Evolutionary conservation across 2,113 vertebrate genomes (phyloP), one percentile per base, ranked within the genome.

Genomic region (Orthonyx spaldingii): DNA sequence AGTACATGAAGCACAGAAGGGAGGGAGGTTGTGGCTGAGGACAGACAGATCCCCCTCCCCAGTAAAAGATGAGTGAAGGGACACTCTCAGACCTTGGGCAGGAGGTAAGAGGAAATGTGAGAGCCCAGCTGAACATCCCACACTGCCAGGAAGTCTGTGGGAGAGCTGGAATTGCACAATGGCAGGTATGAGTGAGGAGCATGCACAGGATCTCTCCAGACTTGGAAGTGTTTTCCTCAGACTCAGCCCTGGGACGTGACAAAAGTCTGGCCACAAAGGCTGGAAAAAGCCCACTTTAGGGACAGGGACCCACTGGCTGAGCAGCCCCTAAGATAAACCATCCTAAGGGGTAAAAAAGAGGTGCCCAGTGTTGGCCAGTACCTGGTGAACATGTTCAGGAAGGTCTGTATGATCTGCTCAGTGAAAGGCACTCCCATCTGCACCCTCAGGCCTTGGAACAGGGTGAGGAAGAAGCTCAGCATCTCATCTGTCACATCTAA

Each of bases 361-460:
- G 47, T 10, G 22, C n/a, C 3, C 14, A 71, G 5, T 5, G 10
- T 0, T 9, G n/a, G 37, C 11, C 78, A 75, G 49, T 97, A 99
- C 99, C 99, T 99, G 96, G 99, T 99, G 97, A 99, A 99, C 99
- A 99, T 99, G 96, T 99, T 99, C 88, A 99, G 98, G 97, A 99
- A 99, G 69, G 99, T 99, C 97, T 99, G 99, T 91, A 99, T 99
- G 94, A 99, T 99, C 96, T 99, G 99, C 93, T 99, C 99, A 0
- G 99, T 99, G 97, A 99, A 99, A 87, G 99, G 98, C 71, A 99
- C 99, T 5, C 99, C 99, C 99, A 99, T 99, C 97, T 99, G 99
- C 42, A 99, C 99, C 96, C 99, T 97, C 96, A 99, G 97, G 24
- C 99, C 98, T 97, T 99, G 99, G 97, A 99, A 99, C 60, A 99